A percentile compares a stretch with the other conserved stretches of the same genome.
Evolutionary conservation across 1,140 invertebrate species (phyloP).

Genomic region (Dryas iulia): DNA sequence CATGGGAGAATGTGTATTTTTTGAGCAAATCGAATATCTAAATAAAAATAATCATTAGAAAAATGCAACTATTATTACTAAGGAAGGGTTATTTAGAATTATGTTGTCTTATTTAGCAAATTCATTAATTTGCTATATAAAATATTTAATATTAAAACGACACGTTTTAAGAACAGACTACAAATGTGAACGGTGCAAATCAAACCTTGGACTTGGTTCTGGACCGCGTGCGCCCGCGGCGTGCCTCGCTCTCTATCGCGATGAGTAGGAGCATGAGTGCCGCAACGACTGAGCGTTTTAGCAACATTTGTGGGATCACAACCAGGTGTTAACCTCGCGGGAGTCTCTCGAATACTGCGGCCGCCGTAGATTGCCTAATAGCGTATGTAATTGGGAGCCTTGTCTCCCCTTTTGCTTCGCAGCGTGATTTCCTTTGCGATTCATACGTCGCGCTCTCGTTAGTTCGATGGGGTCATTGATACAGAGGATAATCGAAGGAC

Average conservation of each 20-base stretch:
- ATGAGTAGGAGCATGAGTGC: conserved; percentile 25
- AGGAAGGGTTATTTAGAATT: too few relatives aligned
- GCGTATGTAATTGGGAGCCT: conserved; percentile 56
- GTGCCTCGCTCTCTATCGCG: conserved; percentile 56
- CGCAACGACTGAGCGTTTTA: conserved; percentile 32
- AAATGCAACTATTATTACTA: too few relatives aligned
- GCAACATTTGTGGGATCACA: conserved; percentile 44
- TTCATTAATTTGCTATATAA: too few relatives aligned
- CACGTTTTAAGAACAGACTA: too few relatives aligned
- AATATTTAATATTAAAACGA: too few relatives aligned
- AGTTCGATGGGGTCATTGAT: conserved; percentile 31
- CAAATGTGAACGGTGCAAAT: neutral
- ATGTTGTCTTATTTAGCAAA: too few relatives aligned
- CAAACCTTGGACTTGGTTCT: conserved; percentile 85
- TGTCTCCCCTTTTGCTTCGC: conserved; percentile 52
- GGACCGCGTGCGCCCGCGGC: conserved; percentile 83
- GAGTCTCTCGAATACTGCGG: conserved; percentile 39
- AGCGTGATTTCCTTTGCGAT: conserved; percentile 60
- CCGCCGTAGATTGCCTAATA: conserved; percentile 65
- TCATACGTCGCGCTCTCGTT: conserved; percentile 32
- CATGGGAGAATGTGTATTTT: too few relatives aligned
- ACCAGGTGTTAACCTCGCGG: conserved; percentile 38
- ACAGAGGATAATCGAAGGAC: conserved; percentile 25
- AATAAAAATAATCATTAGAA: too few relatives aligned
- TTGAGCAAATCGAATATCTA: too few relatives aligned